Conservation (phyloP, 1,140 invertebrate species). For the Musca vetustissima region DNA sequence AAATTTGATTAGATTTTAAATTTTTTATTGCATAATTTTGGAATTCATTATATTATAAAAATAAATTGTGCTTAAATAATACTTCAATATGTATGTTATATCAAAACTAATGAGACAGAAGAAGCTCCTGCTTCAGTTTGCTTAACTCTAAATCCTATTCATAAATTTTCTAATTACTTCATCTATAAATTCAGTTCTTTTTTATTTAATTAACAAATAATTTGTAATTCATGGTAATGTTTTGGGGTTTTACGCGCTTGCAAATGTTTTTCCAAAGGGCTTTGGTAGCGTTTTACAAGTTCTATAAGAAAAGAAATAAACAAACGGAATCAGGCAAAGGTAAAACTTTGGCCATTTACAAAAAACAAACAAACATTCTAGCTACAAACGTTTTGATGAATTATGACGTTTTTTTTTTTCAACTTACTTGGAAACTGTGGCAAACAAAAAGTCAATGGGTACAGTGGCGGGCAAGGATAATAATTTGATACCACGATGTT, state of each 20-base stretch:
- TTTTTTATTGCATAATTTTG: background rate
- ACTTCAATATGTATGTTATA: too few species aligned
- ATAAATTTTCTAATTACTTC: too few species aligned
- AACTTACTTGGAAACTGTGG: constrained; percentile 80
- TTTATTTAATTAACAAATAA: background rate
- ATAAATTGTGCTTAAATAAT: too few species aligned
- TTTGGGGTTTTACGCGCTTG: constrained; percentile 24
- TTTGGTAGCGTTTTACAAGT: constrained; percentile 34
- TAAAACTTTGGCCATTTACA: background rate
- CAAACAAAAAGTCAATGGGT: constrained; percentile 82
- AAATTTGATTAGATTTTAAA: constrained; percentile 3
- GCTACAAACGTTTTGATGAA: background rate
- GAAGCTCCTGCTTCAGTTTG: too few species aligned
- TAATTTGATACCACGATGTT: constrained; percentile 76
- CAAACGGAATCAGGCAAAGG: constrained; percentile 22
- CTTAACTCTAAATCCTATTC: too few species aligned
- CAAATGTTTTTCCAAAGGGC: constrained; percentile 35
- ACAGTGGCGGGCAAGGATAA: constrained; percentile 81
- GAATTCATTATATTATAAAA: background rate
- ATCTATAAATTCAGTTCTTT: background rate
- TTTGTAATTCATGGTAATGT: background rate
- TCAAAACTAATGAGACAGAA: too few species aligned
- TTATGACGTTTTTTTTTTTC: background rate
- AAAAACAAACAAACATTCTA: background rate
- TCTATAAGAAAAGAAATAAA: constrained; percentile 32